Conservation (phyloP, 2,113 vertebrate genomes). For the Montifringilla adamsi region DNA sequence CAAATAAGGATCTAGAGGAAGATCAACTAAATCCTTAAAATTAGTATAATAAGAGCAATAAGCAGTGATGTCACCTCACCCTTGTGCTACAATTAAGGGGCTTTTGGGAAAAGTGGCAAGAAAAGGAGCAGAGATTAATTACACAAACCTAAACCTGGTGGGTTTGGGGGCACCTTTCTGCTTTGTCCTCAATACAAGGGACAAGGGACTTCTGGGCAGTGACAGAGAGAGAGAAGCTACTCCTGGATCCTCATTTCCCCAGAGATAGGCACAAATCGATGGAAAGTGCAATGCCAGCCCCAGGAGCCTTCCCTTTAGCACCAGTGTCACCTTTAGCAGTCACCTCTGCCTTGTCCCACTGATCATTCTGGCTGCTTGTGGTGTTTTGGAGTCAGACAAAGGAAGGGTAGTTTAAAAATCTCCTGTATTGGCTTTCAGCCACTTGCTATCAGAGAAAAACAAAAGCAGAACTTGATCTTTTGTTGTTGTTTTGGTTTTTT, state of each 20-base stretch:
- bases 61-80: background rate
- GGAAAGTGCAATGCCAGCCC: background rate
- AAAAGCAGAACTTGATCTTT: slow-evolving; percentile 50
- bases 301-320: background rate
- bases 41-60: background rate
- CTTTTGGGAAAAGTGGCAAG: background rate
- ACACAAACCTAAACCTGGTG: background rate
- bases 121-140: background rate
- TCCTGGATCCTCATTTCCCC: background rate
- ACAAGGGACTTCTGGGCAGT: background rate
- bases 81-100: background rate
- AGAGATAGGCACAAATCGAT: background rate
- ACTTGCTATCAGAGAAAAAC: slow-evolving; percentile 22
- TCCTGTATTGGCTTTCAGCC: background rate
- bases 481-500: slow-evolving; percentile 34
- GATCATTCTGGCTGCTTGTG: background rate
- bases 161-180: background rate
- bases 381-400: background rate
- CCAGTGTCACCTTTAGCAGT: background rate
- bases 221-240: background rate
- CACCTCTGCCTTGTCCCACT: background rate
- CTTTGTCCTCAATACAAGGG: background rate
- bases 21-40: background rate
- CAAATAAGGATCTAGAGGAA: background rate
- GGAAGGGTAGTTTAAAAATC: background rate